Percentiles rank a stretch among this genome's conserved stretches.
These are phyloP conservation scores for Lathamus discolor DNA, from an alignment of 2,113 vertebrate species.

Conservation along the genomic window DNA sequence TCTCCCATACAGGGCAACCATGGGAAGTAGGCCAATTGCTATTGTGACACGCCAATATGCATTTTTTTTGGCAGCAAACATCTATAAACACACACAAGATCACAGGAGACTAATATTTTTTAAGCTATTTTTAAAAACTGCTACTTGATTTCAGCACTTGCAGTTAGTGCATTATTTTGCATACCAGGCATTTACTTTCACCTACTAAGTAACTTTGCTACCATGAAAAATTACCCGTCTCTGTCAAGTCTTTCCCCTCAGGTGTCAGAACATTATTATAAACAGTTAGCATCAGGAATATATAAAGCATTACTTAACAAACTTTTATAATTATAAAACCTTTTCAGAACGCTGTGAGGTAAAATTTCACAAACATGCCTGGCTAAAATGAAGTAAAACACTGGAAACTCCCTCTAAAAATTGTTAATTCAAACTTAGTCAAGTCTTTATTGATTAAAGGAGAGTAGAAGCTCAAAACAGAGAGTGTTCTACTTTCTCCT, in stretches of 20 bases:
- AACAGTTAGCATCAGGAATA: not conserved
- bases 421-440: not conserved
- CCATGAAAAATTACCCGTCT: not conserved
- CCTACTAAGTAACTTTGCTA: not conserved
- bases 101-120: not conserved
- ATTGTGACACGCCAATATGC: not conserved
- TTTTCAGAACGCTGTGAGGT: not conserved
- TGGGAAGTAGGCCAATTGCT: not conserved
- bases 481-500: not conserved
- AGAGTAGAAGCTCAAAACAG: not conserved
- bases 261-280: not conserved
- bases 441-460: not conserved
- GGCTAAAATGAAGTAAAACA: not conserved
- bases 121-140: not conserved
- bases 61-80: not conserved
- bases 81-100: not conserved
- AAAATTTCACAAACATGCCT: not conserved
- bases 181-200: not conserved
- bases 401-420: not conserved
- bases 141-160: not conserved
- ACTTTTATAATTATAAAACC: not conserved
- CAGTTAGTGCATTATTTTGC: not conserved
- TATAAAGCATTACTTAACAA: not conserved
- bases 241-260: not conserved
- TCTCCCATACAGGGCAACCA: not conserved